Conservation (phyloP, 2,888 invertebrate genomes). For the Epinotia ramella region DNA sequence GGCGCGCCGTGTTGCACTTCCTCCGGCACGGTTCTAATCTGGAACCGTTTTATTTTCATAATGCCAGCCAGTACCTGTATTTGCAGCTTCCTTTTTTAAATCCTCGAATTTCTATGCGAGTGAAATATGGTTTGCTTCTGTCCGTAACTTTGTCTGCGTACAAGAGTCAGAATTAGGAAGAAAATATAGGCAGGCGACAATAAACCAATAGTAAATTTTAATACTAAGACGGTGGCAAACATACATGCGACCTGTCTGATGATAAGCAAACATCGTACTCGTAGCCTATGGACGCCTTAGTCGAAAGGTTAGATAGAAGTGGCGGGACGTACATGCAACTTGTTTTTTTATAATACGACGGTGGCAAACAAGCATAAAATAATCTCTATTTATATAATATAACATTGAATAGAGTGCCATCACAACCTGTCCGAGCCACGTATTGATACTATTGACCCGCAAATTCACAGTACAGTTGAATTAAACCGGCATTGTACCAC, state of each 20-base stretch:
- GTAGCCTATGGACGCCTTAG: not conserved
- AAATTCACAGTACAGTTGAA: constrained; percentile 13
- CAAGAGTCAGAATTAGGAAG: no score
- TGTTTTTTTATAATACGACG: no score
- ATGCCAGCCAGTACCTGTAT: not conserved
- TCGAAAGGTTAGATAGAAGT: no score
- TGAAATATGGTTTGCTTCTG: not conserved
- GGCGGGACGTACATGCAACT: no score
- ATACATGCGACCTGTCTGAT: no score
- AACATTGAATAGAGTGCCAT: not conserved
- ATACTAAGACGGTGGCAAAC: no score
- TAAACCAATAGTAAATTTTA: no score
- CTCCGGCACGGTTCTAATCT: constrained; percentile 10
- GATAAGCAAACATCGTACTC: no score
- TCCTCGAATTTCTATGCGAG: not conserved
- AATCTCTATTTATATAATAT: not conserved
- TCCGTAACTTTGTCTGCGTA: not conserved
- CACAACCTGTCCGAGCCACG: not conserved
- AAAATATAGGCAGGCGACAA: no score
- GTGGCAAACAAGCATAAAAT: not conserved
- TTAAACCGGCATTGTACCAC: constrained; percentile 4
- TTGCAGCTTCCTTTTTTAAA: constrained; percentile 1
- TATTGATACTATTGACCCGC: constrained; percentile 8
- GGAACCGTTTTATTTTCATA: constrained; percentile 20
- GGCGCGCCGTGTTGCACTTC: constrained; percentile 3